Conservation (phyloP, 2,888 invertebrate genomes). For the Hydroisotoma schaefferi region DNA sequence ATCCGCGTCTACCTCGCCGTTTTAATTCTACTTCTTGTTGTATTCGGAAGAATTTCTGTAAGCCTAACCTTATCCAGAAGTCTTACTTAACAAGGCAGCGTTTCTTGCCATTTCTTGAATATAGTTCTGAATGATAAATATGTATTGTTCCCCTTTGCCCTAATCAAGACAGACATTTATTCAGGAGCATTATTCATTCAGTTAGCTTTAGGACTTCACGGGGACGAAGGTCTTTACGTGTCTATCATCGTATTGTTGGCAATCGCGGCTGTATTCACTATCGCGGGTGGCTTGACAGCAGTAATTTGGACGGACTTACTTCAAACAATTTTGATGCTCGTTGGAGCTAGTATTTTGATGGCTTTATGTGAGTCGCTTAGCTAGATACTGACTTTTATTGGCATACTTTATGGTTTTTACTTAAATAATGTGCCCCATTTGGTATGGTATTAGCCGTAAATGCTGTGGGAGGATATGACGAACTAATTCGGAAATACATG, state of each 20-base stretch:
- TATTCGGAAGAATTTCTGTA: constrained; percentile 59
- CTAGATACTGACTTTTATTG: too few relatives aligned
- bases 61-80: constrained; percentile 40
- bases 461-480: constrained; percentile 55
- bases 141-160: too few relatives aligned
- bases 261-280: constrained; percentile 57
- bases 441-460: constrained; percentile 52
- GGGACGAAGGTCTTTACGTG: constrained; percentile 54
- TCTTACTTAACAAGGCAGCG: too few relatives aligned
- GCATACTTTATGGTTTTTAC: neutral
- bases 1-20: constrained; percentile 57
- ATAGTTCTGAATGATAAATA: too few relatives aligned
- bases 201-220: constrained; percentile 52
- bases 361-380: constrained; percentile 53
- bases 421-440: too few relatives aligned
- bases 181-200: constrained; percentile 59
- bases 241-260: constrained; percentile 55
- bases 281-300: constrained; percentile 57
- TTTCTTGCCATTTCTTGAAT: too few relatives aligned
- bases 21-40: constrained; percentile 57
- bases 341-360: constrained; percentile 56
- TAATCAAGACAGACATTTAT: constrained; percentile 56
- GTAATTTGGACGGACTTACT: constrained; percentile 59
- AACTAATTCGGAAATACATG: constrained; percentile 52
- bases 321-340: constrained; percentile 57